Conservation (phyloP, 2,888 invertebrate species). For the Mesoligia furuncula region DNA sequence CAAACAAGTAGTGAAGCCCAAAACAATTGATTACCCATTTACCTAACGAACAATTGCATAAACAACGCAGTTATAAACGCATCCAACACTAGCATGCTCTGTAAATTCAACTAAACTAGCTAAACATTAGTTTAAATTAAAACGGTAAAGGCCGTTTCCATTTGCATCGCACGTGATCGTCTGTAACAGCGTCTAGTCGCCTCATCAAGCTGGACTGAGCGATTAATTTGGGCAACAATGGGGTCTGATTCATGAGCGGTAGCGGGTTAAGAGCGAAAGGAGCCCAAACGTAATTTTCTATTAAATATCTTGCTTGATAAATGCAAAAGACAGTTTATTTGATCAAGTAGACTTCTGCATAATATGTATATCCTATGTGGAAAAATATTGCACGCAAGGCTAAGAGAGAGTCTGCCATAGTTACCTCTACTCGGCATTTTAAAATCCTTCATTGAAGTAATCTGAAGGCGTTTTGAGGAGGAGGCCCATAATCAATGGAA, state of each 20-base stretch:
- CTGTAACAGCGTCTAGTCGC: conserved; percentile 86
- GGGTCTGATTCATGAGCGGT: conserved; percentile 60
- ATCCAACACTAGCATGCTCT: conserved; percentile 50
- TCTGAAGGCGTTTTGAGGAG: background rate
- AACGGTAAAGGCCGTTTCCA: conserved; percentile 85
- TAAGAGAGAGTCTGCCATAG: no score
- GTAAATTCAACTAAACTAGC: conserved; percentile 75
- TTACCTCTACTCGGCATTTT: no score
- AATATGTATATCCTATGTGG: no score
- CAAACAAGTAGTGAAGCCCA: background rate
- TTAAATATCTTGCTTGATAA: background rate
- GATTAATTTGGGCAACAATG: conserved; percentile 81
- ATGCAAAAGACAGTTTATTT: no score
- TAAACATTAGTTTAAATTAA: conserved; percentile 78
- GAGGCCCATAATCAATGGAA: background rate
- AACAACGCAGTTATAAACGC: conserved; percentile 55
- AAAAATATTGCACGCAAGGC: no score
- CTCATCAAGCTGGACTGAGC: conserved; percentile 81
- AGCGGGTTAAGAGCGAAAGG: conserved; percentile 51
- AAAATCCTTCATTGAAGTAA: no score
- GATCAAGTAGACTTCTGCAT: background rate
- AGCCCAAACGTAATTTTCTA: background rate
- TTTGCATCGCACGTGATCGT: conserved; percentile 89
- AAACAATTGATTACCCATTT: conserved; percentile 29
- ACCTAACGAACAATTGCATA: conserved; percentile 42